These are phyloP conservation scores for Tortrix viridana DNA, from an alignment of 2,888 invertebrate species.

Conservation along the genomic window DNA sequence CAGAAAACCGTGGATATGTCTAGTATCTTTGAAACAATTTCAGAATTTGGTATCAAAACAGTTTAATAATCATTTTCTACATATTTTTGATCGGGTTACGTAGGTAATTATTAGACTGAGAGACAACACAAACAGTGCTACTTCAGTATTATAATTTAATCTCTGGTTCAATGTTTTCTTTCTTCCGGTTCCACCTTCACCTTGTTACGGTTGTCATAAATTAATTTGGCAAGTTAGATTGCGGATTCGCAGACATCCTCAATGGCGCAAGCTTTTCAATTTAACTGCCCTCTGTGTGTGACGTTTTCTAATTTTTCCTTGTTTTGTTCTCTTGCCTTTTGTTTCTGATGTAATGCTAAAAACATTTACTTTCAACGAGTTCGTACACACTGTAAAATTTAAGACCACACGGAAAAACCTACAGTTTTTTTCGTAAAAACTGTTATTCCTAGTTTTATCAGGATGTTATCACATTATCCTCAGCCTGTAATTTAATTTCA, in stretches of 20 bases:
- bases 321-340: slow-evolving; percentile 45
- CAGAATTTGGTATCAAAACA: no score
- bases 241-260: slow-evolving; percentile 52
- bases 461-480: no score
- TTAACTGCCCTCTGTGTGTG: slow-evolving; percentile 58
- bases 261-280: slow-evolving; percentile 59
- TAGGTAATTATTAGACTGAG: no score
- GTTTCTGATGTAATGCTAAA: slow-evolving; percentile 33
- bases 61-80: no score
- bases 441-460: no score
- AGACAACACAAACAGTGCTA: no score
- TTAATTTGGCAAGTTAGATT: slow-evolving; percentile 79
- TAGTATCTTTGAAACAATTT: no score
- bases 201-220: slow-evolving; percentile 62
- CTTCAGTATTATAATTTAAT: slow-evolving; percentile 4
- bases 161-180: slow-evolving; percentile 17
- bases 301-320: slow-evolving; percentile 52
- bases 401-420: no score
- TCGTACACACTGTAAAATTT: neutral
- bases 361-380: slow-evolving; percentile 3
- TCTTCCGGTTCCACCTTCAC: slow-evolving; percentile 46
- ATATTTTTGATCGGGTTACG: no score
- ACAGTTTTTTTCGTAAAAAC: no score
- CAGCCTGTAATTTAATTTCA: no score
- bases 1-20: no score